Evolutionary conservation across 2,797 vertebrate species (phyloP).

Genomic region (Myotis findleyi): DNA sequence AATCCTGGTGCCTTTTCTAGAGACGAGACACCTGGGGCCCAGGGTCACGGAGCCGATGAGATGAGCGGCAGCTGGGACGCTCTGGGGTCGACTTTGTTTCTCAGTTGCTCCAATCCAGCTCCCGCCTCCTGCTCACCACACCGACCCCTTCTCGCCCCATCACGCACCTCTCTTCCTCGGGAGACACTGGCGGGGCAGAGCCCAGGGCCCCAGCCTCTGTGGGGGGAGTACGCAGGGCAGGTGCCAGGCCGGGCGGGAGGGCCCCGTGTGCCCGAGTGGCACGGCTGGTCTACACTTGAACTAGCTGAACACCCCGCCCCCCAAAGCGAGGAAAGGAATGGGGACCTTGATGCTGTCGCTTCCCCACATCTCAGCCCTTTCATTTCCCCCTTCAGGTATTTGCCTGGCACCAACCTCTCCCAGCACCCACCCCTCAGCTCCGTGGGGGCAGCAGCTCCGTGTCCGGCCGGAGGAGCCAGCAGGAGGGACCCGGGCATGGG

Average conservation of each 20-base stretch:
- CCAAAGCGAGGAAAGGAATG: neutral
- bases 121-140: neutral
- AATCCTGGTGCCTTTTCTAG: neutral
- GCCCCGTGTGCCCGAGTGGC: neutral
- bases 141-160: rapidly evolving
- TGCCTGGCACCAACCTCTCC: neutral
- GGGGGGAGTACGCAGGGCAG: neutral
- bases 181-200: neutral
- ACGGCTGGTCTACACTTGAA: neutral
- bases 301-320: rapidly evolving
- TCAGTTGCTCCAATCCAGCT: neutral
- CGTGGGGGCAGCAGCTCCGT: neutral
- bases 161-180: neutral
- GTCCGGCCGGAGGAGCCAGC: neutral
- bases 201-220: neutral
- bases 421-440: neutral
- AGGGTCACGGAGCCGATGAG: neutral
- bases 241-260: neutral
- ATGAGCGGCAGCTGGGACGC: neutral
- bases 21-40: neutral
- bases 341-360: neutral
- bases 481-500: neutral
- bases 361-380: neutral
- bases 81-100: neutral
- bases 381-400: neutral